Base-by-base conservation (phyloP, 1,140 invertebrate species). In the Microplitis demolitor region DNA sequence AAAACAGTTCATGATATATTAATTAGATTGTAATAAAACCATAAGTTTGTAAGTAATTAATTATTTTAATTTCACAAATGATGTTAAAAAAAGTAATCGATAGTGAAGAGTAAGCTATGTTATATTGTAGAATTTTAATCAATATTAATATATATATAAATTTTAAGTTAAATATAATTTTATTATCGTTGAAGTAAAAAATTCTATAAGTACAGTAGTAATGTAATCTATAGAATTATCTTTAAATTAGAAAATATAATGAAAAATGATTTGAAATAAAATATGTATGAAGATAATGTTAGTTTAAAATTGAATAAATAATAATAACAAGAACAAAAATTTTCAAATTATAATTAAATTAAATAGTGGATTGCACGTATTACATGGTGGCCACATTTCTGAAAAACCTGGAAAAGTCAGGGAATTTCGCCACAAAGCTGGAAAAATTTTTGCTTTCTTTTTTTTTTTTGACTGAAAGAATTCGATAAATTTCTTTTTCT, bases 321-420 rank as follows among this genome's bases (percentile, higher is more conserved):
- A 60, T 37, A 54, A 54, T 67, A 45, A 53, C 35, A 35, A 69
- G 51, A 54, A 53, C 33, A 58, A 31, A 16, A 60, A 24, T 64
- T 34, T 34, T 4, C 5, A 13, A 16, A 58, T 63, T 71, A 37
- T 34, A 64, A 11, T 60, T 33, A 13, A 45, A 56, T 69, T 60
- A 50, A 56, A 37, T 67, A 63, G 69, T 72, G 77, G 73, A 80
- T 80, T 86, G 83, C 84, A 86, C 76, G 85, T 85, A 85, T 80
- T 83, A 81, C 6, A 67, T 2, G 4, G 3, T 31, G 16, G 3
- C 24, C 24, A 24, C 0, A 24, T 24, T 24, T 24, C 24, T 24
- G 24, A 2, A 24, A 24, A 24, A 24, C 24, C 24, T 24, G 24
- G 24, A 24, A 24, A 24, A 24, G 24, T 24, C 24, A 2, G 24